Base-by-base conservation (phyloP, 92 coral and sea anemone species). In the Siderastrea siderea region DNA sequence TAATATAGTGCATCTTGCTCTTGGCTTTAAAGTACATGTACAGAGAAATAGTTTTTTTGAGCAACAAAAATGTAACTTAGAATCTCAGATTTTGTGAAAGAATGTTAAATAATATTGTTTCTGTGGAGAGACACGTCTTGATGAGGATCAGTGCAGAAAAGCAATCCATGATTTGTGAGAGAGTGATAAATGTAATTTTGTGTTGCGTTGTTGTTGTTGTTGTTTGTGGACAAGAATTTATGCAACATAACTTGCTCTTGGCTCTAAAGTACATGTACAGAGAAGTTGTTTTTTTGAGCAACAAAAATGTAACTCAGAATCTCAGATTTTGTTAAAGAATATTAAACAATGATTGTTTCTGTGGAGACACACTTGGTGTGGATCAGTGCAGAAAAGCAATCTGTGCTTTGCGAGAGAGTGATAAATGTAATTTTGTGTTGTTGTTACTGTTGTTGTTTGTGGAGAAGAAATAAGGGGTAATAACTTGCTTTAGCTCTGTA, bases 331-430 rank as follows among this genome's bases (percentile, higher is more conserved):
- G 38, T 26, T 26, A 26, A 26, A 26, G 38, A 26, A 26, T 26
- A 26, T 26, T 26, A 26, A 26, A 26, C 38, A 26, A 26, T 26
- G n/a, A 91, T 44, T 97, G 99, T 83, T 97, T 95, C 68, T 91
- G 87, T 81, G 99, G 98, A 69, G 99, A 97, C 65, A 91, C 93
- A n/a, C 90, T 97, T 77, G 96, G 82, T 54, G 91, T 88, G 59
- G 96, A 95, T 47, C 96, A 97, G 71, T 97, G 99, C 89, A 98
- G 99, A 68, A 93, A 92, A 71, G 98, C 98, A 53, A 95, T 97
- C 80, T 83, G 92, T n/a, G 90, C 96, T 9, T 86, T 97, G 66
- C 98, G 96, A 74, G 99, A 97, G 68, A 97, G 99, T 82, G 98
- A 97, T 66, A 95, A 92, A 89, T 73, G 99, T 97, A 87, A 90